A percentile compares a stretch with the other conserved stretches of the same genome.
phyloP scores from a whole-genome alignment of 2,888 invertebrate species.

The Cheilosia vulpina region DNA sequence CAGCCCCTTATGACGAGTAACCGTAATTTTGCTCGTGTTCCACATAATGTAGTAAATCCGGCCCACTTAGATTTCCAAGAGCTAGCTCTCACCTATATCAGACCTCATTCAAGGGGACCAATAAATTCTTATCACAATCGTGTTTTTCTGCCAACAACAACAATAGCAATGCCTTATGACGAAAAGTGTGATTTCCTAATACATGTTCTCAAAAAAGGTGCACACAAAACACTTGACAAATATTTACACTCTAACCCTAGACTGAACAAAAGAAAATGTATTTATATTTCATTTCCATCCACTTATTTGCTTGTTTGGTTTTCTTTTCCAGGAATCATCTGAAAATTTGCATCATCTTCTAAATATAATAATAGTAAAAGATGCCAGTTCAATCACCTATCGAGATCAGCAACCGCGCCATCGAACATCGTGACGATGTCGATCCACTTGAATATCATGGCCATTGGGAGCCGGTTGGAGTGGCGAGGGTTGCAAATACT shows the following conservation, averaged over 20 bases:
- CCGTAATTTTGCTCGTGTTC: neutral
- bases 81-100: constrained; percentile 13
- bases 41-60: constrained; percentile 20
- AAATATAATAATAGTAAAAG: constrained; percentile 46
- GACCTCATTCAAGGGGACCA: constrained; percentile 41
- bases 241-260: constrained; percentile 4
- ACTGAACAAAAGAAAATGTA: neutral
- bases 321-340: constrained; percentile 53
- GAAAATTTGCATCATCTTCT: constrained; percentile 18
- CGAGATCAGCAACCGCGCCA: constrained; percentile 83
- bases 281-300: constrained; percentile 5
- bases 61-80: constrained; percentile 30
- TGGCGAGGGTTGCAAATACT: constrained; percentile 82
- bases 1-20: neutral
- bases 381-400: constrained; percentile 84
- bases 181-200: constrained; percentile 12
- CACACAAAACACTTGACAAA: constrained; percentile 21
- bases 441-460: constrained; percentile 83
- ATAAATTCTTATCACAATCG: constrained; percentile 42
- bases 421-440: constrained; percentile 83
- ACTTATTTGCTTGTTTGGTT: neutral
- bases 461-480: constrained; percentile 83
- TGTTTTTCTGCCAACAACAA: constrained; percentile 10
- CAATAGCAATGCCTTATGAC: constrained; percentile 9
- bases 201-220: constrained; percentile 34